Percentiles rank a stretch among this genome's conserved stretches.
Evolutionary conservation across 2,797 vertebrate species (phyloP).

Genomic region (Gymnothorax reevesii): DNA sequence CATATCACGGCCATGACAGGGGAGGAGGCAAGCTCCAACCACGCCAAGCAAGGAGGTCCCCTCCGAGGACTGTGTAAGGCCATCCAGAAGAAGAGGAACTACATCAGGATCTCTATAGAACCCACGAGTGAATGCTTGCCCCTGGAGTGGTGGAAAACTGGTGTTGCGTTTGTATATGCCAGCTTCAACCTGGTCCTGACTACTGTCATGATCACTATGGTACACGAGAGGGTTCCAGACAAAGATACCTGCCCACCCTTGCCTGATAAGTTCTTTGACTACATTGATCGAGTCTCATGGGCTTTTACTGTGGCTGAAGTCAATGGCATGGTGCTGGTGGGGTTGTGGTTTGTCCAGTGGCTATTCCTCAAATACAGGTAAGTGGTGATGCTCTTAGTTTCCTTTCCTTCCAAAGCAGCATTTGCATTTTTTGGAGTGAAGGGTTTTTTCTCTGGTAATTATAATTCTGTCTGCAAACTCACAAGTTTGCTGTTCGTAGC

Average conservation of each 20-base stretch:
- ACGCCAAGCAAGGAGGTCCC: slow-evolving; percentile 63
- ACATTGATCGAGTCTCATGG: slow-evolving; percentile 86
- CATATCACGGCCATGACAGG: slow-evolving; percentile 29
- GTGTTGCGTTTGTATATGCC: slow-evolving; percentile 87
- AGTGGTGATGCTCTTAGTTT: slow-evolving; percentile 44
- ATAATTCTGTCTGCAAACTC: too few relatives aligned
- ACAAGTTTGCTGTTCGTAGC: too few relatives aligned
- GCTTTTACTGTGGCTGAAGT: slow-evolving; percentile 95
- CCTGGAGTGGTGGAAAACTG: slow-evolving; percentile 95
- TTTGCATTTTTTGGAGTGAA: too few relatives aligned
- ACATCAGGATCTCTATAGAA: slow-evolving; percentile 81
- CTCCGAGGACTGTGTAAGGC: slow-evolving; percentile 72
- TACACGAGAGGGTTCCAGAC: slow-evolving; percentile 93
- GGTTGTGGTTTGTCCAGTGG: slow-evolving; percentile 88
- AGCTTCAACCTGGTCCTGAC: slow-evolving; percentile 85
- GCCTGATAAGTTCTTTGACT: slow-evolving; percentile 97
- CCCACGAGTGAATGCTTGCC: slow-evolving; percentile 75
- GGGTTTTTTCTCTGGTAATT: too few relatives aligned
- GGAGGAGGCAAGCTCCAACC: slow-evolving; percentile 66
- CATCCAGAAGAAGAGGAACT: slow-evolving; percentile 79
- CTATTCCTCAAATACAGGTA: slow-evolving; percentile 92
- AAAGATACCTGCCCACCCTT: slow-evolving; percentile 88
- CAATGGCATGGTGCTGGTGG: slow-evolving; percentile 86
- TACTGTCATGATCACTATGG: slow-evolving; percentile 89
- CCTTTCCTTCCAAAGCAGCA: not conserved